phyloP scores from a whole-genome alignment of 1,140 invertebrate genomes.

The Orius insidiosus region DNA sequence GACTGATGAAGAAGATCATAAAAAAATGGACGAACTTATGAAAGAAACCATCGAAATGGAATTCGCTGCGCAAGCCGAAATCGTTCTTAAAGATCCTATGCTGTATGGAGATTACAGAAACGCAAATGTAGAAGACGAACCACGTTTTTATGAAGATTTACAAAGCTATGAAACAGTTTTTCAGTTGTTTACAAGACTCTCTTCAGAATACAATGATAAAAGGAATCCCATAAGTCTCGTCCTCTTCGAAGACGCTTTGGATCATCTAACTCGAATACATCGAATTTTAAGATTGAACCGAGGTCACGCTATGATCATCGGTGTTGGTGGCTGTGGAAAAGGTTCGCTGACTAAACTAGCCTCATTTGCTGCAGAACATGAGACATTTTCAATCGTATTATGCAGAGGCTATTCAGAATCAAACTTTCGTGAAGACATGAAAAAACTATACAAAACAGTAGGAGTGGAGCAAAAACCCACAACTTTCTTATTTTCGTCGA shows the following conservation, averaged over 20 bases:
- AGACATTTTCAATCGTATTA: slow-evolving; percentile 56
- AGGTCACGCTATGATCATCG: slow-evolving; percentile 68
- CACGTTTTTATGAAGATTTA: slow-evolving; percentile 71
- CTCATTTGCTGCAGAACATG: slow-evolving; percentile 44
- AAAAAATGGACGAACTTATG: slow-evolving; percentile 30
- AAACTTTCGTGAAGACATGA: slow-evolving; percentile 71
- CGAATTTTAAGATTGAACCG: slow-evolving; percentile 63
- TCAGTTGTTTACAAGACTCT: slow-evolving; percentile 70
- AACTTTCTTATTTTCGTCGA: slow-evolving; percentile 67
- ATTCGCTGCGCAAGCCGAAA: slow-evolving; percentile 39
- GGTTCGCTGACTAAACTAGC: slow-evolving; percentile 50
- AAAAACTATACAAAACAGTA: slow-evolving; percentile 52
- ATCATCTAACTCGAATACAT: slow-evolving; percentile 72
- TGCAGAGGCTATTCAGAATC: slow-evolving; percentile 64
- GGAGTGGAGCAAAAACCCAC: slow-evolving; percentile 60
- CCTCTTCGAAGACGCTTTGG: slow-evolving; percentile 75
- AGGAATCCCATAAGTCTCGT: slow-evolving; percentile 48
- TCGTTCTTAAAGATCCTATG: slow-evolving; percentile 57
- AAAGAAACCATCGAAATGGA: slow-evolving; percentile 28
- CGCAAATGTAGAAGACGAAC: slow-evolving; percentile 55
- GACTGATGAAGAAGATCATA: slow-evolving; percentile 42
- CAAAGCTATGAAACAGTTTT: slow-evolving; percentile 73
- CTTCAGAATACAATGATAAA: slow-evolving; percentile 68
- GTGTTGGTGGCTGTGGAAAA: slow-evolving; percentile 74
- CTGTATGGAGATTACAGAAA: slow-evolving; percentile 79